Base-by-base conservation (phyloP, 2,888 invertebrate species). In the Nomada ferruginata region DNA sequence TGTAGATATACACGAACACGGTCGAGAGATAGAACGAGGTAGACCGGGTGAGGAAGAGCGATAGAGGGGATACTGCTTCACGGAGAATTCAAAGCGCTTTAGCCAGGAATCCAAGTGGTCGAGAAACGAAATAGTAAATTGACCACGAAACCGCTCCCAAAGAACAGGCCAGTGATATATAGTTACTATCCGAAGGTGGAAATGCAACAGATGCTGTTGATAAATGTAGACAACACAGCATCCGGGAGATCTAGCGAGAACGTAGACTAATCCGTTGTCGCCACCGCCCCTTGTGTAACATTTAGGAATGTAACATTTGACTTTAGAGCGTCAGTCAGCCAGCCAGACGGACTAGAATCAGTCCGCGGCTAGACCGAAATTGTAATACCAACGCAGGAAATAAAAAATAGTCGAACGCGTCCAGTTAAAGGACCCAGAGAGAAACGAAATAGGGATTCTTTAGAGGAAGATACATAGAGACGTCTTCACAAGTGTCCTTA, bases 401-500 rank as follows among this genome's bases (percentile, higher is more conserved):
- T 15, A 26, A 44, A 63, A 29, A 29, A 29, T 9, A 36, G 7
- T 36, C 36, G 44, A 64, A 53, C 63, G 26, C 36, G 10, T 13
- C 42, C 15, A 23, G 59, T 26, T n/a, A 53, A 47, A 50, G 60
- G n/a, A 26, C 44, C 15, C 18, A 57, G 60, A 26, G 29, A 52
- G 15, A 47, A 44, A 29, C 47, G 36, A 5, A 65, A 68, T 52
- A 60, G 52, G 59, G 65, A 65, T 63, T 72, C 64, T 63, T 66
- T 76, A 61, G 68, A 71, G 20, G 65, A 81, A 73, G 65, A 74
- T 65, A 74, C 50, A 68, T 36, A 66, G 44, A 66, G 44, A 68
- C 72, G 59, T 85, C 59, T 57, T 60, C 71, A 78, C 76, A 86
- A 86, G 87, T 86, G 86, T 85, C 85, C 86, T 87, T 87, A 86